Conservation (phyloP, 2,113 vertebrate genomes). For the Oryzias javanicus region DNA sequence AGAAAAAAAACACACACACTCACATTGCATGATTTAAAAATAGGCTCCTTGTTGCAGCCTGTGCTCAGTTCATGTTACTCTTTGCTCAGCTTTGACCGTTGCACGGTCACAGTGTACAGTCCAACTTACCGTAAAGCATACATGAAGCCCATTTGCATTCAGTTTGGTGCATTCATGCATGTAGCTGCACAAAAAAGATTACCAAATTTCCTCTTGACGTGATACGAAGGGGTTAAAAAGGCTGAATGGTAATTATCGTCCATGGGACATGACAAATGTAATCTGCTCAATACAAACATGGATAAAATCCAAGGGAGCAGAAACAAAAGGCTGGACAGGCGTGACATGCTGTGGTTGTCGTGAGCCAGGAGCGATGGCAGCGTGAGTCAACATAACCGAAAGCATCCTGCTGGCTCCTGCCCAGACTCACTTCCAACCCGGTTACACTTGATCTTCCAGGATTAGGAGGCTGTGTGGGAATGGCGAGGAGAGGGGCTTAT, state of each 20-base stretch:
- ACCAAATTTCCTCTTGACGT: background rate
- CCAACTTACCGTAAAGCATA: background rate
- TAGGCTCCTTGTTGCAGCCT: slow-evolving; percentile 28
- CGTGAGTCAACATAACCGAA: slow-evolving; percentile 37
- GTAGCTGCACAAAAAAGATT: slow-evolving; percentile 14
- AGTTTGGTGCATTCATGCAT: slow-evolving; percentile 16
- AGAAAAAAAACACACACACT: slow-evolving; percentile 17
- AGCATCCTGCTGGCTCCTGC: slow-evolving; percentile 29
- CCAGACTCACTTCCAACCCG: slow-evolving; percentile 41
- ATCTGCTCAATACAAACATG: slow-evolving; percentile 9
- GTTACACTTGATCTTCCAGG: slow-evolving; percentile 52
- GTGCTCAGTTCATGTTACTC: slow-evolving; percentile 35
- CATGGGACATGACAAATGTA: background rate
- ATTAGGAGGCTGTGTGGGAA: slow-evolving; percentile 56
- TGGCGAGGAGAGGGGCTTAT: slow-evolving; percentile 37
- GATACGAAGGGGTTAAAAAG: background rate
- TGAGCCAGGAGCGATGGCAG: slow-evolving; percentile 23
- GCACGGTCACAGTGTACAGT: slow-evolving; percentile 19
- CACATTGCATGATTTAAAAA: slow-evolving; percentile 43
- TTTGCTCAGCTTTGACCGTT: slow-evolving; percentile 31
- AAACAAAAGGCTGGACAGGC: slow-evolving; percentile 23
- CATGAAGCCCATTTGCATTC: slow-evolving; percentile 11
- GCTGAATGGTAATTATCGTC: background rate
- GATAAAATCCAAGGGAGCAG: slow-evolving; percentile 4
- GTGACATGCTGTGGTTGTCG: slow-evolving; percentile 17